Percentiles rank a stretch among this genome's conserved stretches.
Evolutionary conservation across 64 coral and sea anemone genomes (phyloP).

Genomic region (Porites australiensis): DNA sequence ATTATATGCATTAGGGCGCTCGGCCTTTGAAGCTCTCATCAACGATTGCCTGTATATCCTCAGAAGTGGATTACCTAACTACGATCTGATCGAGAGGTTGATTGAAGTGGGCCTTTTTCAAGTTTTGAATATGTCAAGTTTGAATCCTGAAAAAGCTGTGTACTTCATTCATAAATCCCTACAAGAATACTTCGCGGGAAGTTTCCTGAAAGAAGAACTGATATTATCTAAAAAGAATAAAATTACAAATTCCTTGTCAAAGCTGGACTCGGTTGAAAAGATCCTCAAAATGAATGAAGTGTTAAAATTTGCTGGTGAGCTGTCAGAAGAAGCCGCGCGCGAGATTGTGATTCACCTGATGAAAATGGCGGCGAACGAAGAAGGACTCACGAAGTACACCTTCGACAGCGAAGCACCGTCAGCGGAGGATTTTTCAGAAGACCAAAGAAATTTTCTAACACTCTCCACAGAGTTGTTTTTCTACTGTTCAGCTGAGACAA

Average conservation of each 20-base stretch:
- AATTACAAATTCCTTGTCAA: neutral
- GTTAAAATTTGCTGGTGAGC: neutral
- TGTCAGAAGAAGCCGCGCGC: neutral
- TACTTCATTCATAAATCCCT: conserved; percentile 44
- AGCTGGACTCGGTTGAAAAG: neutral
- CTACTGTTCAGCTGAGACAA: neutral
- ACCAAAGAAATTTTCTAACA: conserved; percentile 1
- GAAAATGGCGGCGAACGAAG: neutral
- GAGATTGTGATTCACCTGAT: neutral
- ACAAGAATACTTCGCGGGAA: conserved; percentile 25
- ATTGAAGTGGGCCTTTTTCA: neutral
- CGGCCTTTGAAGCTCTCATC: neutral
- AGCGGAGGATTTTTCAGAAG: neutral
- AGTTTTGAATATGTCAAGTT: neutral
- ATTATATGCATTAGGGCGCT: neutral
- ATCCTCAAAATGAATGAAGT: neutral
- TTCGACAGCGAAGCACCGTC: neutral
- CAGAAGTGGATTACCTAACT: neutral
- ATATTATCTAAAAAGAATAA: neutral
- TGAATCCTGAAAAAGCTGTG: neutral
- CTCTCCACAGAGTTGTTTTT: neutral
- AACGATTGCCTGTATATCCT: neutral
- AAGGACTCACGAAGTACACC: neutral
- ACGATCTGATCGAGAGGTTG: neutral
- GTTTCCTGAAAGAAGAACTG: neutral